Conservation (phyloP, 37 sponge, comb jelly and placozoan genomes). For the Haliclona indistincta region DNA sequence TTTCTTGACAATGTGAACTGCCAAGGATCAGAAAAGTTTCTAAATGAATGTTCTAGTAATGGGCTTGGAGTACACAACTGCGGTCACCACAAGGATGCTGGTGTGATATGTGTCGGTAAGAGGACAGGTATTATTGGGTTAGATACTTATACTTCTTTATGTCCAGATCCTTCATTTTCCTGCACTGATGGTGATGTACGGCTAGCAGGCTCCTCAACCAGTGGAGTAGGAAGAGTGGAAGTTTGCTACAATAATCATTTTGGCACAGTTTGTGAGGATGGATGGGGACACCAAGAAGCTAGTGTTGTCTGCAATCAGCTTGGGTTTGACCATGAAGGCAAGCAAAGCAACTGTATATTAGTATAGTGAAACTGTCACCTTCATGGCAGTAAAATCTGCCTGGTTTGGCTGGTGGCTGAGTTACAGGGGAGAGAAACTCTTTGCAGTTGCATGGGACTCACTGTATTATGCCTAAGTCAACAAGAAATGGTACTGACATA, state of each 20-base stretch:
- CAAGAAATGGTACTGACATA: background rate
- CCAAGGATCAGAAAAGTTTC: constrained; percentile 26
- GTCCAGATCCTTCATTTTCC: too few species aligned
- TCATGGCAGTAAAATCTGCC: too few species aligned
- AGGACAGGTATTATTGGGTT: too few species aligned
- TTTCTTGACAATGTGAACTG: constrained; percentile 22
- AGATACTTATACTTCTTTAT: too few species aligned
- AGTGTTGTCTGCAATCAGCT: constrained; percentile 41
- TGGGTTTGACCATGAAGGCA: constrained; percentile 10
- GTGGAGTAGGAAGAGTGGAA: constrained; percentile 52
- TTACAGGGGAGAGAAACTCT: too few species aligned
- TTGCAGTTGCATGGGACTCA: too few species aligned
- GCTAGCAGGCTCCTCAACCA: constrained; percentile 3
- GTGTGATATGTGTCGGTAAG: constrained; percentile 31
- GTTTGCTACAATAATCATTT: constrained; percentile 40
- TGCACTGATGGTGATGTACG: constrained; percentile 39
- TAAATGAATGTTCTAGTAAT: constrained; percentile 14
- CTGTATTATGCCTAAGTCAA: background rate
- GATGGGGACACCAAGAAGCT: constrained; percentile 33
- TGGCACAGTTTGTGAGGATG: constrained; percentile 39
- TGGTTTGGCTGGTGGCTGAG: background rate
- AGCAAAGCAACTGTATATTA: background rate
- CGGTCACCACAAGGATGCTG: constrained; percentile 34
- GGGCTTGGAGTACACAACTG: constrained; percentile 39
- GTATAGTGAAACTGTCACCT: too few species aligned